Percentiles rank a stretch among this genome's conserved stretches.
Evolutionary conservation across 2,113 vertebrate species (phyloP).

Genomic region (Myxocyprinus asiaticus): DNA sequence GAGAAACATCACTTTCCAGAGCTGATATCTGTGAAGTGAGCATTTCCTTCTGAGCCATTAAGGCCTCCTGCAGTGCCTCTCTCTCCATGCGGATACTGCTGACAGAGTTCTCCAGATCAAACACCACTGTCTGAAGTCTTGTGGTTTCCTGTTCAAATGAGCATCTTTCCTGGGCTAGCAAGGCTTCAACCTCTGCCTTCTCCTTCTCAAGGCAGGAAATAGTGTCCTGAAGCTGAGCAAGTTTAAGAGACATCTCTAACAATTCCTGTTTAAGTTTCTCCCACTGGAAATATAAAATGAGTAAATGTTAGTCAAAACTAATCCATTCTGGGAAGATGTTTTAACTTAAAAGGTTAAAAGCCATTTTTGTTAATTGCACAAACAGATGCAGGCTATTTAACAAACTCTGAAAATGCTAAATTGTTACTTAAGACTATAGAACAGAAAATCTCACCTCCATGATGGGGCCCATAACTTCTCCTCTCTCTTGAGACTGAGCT

Average conservation of each 20-base stretch:
- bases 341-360: neutral
- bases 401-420: no score
- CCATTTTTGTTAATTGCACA: no score
- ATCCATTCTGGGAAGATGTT: neutral
- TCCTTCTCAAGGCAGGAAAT: conserved; percentile 68
- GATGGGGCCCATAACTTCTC: conserved; percentile 87
- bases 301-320: neutral
- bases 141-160: conserved; percentile 72
- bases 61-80: conserved; percentile 73
- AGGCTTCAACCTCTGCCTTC: conserved; percentile 55
- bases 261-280: conserved; percentile 80
- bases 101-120: conserved; percentile 70
- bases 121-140: conserved; percentile 65
- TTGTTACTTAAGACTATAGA: no score
- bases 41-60: conserved; percentile 56
- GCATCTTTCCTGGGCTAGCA: conserved; percentile 58
- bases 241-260: conserved; percentile 60
- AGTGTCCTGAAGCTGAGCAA: conserved; percentile 64
- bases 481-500: conserved; percentile 71
- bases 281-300: conserved; percentile 62
- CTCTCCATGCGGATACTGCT: conserved; percentile 63
- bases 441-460: conserved; percentile 78
- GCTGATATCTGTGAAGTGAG: conserved; percentile 66
- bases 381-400: no score
- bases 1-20: conserved; percentile 70